Base-by-base conservation (phyloP, 2,113 vertebrate genomes). In the Carollia perspicillata region DNA sequence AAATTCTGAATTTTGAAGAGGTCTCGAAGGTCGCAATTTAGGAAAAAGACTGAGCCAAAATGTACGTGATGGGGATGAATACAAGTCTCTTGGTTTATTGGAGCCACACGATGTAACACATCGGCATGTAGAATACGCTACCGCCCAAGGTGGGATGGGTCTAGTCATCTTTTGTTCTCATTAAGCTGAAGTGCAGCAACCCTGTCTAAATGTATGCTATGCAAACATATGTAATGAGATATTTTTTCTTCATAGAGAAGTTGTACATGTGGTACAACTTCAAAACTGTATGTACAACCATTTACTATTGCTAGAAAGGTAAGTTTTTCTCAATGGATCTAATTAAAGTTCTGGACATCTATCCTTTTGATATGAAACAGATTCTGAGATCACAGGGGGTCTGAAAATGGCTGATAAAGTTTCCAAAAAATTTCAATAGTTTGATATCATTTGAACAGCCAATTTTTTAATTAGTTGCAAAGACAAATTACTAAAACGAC, bases 241-340 rank as follows among this genome's bases (percentile, higher is more conserved):
- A 22, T 94, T 80, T 94, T 95, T 3, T 40, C 47, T 77, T 97
- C 55, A 28, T 30, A 83, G 42, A 87, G 42, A 47, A 71, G 77
- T 42, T 51, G 77, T 18, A 86, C 65, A 90, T 83, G n/a, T 26
- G 71, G 20, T 63, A 94, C 72, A 92, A 44, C 55, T 96, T 97
- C 84, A 89, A 40, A 86, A 95, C 47, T 77, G 4, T 94, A 33
- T 33, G 71, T 95, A 72, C 37, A 93, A 86, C 65, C 47, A 87
- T 60, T 13, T 69, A 65, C 75, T 93, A 93, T 94, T 90, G 23
- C 63, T 94, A 89, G 74, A 96, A 98, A 95, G 65, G 22, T 60
- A 79, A 94, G 26, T 23, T 65, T 66, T 60, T 97, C 71, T 98
- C 79, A 84, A 58, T 98, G 92, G 55, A 90, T 79, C 84, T 44